These are phyloP conservation scores for Pachyrhynchus sulphureomaculatus DNA, from an alignment of 1,140 invertebrate genomes.

Conservation along the genomic window DNA sequence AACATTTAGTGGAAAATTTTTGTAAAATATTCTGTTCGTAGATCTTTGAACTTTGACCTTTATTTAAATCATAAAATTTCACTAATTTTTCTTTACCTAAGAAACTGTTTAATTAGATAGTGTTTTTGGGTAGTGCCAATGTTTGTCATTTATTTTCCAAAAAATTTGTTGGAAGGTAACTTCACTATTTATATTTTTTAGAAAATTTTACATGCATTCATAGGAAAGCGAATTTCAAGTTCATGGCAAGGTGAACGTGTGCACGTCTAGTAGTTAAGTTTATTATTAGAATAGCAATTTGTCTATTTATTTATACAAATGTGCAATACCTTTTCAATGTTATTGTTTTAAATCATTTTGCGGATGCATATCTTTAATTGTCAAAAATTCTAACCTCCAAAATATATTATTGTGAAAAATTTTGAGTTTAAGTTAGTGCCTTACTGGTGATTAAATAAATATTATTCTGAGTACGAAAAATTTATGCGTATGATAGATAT, in stretches of 20 bases:
- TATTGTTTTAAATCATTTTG: no score
- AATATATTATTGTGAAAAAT: background rate
- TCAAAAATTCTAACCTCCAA: no score
- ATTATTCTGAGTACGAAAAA: no score
- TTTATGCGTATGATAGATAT: no score
- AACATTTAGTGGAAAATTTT: background rate
- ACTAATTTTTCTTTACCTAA: background rate
- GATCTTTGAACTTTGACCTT: constrained; percentile 48
- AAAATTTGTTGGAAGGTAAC: constrained; percentile 9
- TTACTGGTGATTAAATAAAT: background rate
- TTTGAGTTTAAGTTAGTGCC: background rate
- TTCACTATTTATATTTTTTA: background rate
- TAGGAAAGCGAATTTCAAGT: constrained; percentile 48
- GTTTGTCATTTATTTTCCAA: constrained; percentile 17
- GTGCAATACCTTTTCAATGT: background rate
- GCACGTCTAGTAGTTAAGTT: constrained; percentile 23
- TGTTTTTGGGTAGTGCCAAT: background rate
- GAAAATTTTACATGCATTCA: constrained; percentile 4
- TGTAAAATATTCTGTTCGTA: background rate
- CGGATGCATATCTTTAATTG: no score
- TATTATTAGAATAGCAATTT: constrained; percentile 34
- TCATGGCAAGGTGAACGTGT: constrained; percentile 46
- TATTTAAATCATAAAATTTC: background rate
- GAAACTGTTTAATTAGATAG: background rate
- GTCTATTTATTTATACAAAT: constrained; percentile 24